Evolutionary conservation across 2,888 invertebrate genomes (phyloP).

Genomic region (Micropterix aruncella): DNA sequence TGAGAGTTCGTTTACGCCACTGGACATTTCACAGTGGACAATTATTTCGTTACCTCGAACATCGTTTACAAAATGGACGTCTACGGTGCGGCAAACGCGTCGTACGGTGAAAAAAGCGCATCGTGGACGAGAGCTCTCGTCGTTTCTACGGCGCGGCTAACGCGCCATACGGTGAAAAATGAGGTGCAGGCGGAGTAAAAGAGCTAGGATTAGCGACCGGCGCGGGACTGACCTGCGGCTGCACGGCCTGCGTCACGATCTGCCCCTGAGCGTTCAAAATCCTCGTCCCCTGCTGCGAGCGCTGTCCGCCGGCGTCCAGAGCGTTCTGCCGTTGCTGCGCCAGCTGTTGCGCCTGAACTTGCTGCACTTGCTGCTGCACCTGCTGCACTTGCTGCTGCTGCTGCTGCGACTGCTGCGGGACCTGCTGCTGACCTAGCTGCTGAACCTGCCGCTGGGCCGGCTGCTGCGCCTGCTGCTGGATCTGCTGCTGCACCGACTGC

Average conservation of each 20-base stretch:
- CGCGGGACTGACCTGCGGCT: constrained; percentile 20
- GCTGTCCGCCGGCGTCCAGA: constrained; percentile 19
- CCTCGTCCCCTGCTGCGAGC: constrained; percentile 16
- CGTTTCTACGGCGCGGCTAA: no score
- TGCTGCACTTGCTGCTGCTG: constrained; percentile 21
- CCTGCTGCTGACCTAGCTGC: constrained; percentile 20
- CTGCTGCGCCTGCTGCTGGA: constrained; percentile 7
- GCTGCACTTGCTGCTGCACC: constrained; percentile 20
- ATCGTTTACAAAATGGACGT: no score
- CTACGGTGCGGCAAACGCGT: no score
- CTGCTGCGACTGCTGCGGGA: constrained; percentile 21
- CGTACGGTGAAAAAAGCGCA: no score
- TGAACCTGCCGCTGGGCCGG: constrained; percentile 17
- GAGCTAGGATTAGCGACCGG: neutral
- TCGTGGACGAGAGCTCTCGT: no score
- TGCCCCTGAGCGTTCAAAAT: constrained; percentile 33
- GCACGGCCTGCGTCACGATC: constrained; percentile 25
- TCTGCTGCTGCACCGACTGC: constrained; percentile 3
- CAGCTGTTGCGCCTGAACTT: constrained; percentile 26
- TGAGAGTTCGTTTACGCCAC: no score
- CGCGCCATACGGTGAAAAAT: no score
- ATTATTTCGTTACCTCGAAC: no score
- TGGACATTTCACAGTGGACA: no score
- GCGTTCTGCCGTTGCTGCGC: constrained; percentile 21
- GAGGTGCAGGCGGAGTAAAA: no score